Evolutionary conservation across 2,797 vertebrate species (phyloP).

Genomic region (Gobionotothen gibberifrons): DNA sequence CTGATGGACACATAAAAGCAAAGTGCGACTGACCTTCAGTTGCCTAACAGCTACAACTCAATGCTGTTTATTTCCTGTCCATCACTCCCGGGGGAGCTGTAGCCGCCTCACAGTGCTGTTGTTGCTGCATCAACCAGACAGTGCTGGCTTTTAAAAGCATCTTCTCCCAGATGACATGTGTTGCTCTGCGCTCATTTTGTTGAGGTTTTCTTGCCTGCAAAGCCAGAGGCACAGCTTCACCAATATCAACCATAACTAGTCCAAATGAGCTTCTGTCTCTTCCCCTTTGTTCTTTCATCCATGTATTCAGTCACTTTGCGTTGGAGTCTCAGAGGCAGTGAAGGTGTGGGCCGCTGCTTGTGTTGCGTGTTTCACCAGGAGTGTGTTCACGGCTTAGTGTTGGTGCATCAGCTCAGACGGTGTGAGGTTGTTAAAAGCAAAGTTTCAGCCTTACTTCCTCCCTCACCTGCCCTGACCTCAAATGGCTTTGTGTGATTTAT

Average conservation of each 20-base stretch:
- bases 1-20: conserved; percentile 36
- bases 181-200: conserved; percentile 17
- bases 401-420: conserved; percentile 8
- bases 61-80: conserved; percentile 17
- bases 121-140: background rate
- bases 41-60: conserved; percentile 11
- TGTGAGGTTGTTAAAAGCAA: conserved; percentile 42
- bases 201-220: background rate
- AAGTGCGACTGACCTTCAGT: conserved; percentile 29
- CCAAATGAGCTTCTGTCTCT: background rate
- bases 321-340: background rate
- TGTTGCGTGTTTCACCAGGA: background rate
- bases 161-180: conserved; percentile 15
- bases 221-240: background rate
- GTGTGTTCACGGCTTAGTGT: background rate
- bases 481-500: conserved; percentile 13
- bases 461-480: conserved; percentile 3
- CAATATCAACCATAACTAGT: conserved; percentile 5
- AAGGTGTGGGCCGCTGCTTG: conserved; percentile 4
- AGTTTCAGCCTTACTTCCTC: conserved; percentile 14
- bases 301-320: conserved; percentile 26
- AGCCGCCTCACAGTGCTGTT: background rate
- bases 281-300: conserved; percentile 13
- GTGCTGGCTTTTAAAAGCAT: conserved; percentile 2
- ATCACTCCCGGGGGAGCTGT: background rate